Evolutionary conservation across 2,888 invertebrate species (phyloP).

Genomic region (Chesias legatella): DNA sequence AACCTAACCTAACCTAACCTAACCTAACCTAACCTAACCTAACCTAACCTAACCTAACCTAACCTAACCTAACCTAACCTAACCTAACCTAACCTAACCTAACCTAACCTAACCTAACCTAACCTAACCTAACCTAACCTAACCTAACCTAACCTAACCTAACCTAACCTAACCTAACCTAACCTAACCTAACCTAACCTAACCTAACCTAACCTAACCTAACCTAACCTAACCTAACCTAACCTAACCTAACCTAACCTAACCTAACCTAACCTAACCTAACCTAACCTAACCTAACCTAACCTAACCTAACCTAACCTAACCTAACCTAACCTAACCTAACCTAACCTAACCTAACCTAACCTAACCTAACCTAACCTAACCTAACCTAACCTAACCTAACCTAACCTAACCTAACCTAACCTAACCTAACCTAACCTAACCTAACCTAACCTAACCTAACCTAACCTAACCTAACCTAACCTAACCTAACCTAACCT

Average conservation of each 20-base stretch:
- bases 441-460: constrained; percentile 23
- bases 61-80: constrained; percentile 15
- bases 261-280: constrained; percentile 23
- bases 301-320: constrained; percentile 23
- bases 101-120: constrained; percentile 23
- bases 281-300: constrained; percentile 23
- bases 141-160: constrained; percentile 21
- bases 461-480: constrained; percentile 23
- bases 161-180: constrained; percentile 23
- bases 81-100: constrained; percentile 24
- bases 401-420: constrained; percentile 22
- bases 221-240: constrained; percentile 23
- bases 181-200: constrained; percentile 23
- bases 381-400: constrained; percentile 23
- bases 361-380: constrained; percentile 22
- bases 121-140: constrained; percentile 24
- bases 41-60: constrained; percentile 15
- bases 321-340: constrained; percentile 22
- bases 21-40: constrained; percentile 15
- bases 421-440: constrained; percentile 24
- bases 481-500: constrained; percentile 23
- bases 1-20: constrained; percentile 13
- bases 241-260: constrained; percentile 24
- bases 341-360: constrained; percentile 20
- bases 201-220: constrained; percentile 22